These are phyloP conservation scores for Catocala fraxini DNA, from an alignment of 2,888 invertebrate species.

Conservation along the genomic window DNA sequence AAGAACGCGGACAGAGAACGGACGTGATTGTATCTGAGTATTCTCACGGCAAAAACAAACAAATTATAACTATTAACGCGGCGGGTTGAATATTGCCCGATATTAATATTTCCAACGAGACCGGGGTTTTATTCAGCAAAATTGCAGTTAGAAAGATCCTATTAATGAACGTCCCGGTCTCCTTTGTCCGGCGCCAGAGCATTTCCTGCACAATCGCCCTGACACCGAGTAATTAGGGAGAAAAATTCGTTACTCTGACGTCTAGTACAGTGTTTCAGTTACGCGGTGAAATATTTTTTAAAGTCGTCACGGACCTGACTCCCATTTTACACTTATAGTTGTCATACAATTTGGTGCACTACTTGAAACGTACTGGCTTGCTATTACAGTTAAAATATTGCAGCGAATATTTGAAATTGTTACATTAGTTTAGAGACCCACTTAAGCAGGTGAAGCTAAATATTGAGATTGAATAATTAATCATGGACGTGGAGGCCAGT, in stretches of 20 bases:
- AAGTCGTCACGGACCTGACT: slow-evolving; percentile 30
- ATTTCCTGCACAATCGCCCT: slow-evolving; percentile 85
- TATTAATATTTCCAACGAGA: slow-evolving; percentile 83
- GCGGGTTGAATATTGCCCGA: slow-evolving; percentile 75
- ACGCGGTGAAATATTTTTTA: slow-evolving; percentile 61
- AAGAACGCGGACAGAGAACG: slow-evolving; percentile 38
- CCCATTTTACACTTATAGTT: background rate
- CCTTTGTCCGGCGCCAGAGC: slow-evolving; percentile 80
- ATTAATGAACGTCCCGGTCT: slow-evolving; percentile 85
- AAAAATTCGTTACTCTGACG: slow-evolving; percentile 83
- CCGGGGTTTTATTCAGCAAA: slow-evolving; percentile 81
- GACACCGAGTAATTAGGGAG: slow-evolving; percentile 87
- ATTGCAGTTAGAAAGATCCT: slow-evolving; percentile 87
- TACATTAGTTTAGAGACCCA: no score
- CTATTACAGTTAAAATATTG: no score
- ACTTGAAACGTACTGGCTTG: slow-evolving; percentile 7
- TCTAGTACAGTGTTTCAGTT: slow-evolving; percentile 74
- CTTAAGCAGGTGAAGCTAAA: no score
- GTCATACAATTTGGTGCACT: slow-evolving; percentile 8
- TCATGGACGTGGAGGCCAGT: no score
- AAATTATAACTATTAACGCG: slow-evolving; percentile 78
- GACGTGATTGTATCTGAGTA: slow-evolving; percentile 38
- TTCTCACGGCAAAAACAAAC: slow-evolving; percentile 66
- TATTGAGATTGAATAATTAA: no score
- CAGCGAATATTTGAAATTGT: no score